Evolutionary conservation across 1,140 invertebrate genomes (phyloP).

Genomic region (Diorhabda elongata): DNA sequence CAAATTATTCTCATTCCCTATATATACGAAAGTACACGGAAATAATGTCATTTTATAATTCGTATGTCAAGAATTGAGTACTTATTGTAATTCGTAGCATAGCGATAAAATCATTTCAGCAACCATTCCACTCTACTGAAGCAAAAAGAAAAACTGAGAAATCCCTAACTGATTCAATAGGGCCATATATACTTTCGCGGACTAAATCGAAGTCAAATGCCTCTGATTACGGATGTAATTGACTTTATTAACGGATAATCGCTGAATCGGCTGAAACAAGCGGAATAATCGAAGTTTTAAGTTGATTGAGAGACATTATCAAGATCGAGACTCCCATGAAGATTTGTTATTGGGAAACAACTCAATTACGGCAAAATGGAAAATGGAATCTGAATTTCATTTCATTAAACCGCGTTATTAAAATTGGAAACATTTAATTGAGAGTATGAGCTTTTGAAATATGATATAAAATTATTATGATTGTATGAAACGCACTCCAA

Average conservation of each 20-base stretch:
- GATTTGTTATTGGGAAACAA: conserved; percentile 2
- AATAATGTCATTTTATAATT: too few relatives aligned
- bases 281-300: not conserved
- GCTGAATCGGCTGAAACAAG: not conserved
- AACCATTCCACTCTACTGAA: not conserved
- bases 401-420: too few relatives aligned
- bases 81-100: too few relatives aligned
- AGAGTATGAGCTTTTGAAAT: too few relatives aligned
- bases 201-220: not conserved
- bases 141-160: not conserved
- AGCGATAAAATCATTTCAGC: too few relatives aligned
- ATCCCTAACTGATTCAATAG: not conserved
- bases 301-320: conserved; percentile 2
- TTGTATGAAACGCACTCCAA: too few relatives aligned
- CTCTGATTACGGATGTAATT: not conserved
- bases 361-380: not conserved
- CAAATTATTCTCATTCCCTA: too few relatives aligned
- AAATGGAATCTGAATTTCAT: too few relatives aligned
- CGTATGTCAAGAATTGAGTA: too few relatives aligned
- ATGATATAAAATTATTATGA: too few relatives aligned
- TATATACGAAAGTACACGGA: too few relatives aligned
- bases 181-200: not conserved
- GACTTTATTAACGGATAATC: conserved; percentile 2
- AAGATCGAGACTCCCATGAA: not conserved
- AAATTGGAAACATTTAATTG: too few relatives aligned